These are phyloP conservation scores for Microcebus jonahi DNA, from an alignment of 2,113 vertebrate genomes.

Conservation along the genomic window DNA sequence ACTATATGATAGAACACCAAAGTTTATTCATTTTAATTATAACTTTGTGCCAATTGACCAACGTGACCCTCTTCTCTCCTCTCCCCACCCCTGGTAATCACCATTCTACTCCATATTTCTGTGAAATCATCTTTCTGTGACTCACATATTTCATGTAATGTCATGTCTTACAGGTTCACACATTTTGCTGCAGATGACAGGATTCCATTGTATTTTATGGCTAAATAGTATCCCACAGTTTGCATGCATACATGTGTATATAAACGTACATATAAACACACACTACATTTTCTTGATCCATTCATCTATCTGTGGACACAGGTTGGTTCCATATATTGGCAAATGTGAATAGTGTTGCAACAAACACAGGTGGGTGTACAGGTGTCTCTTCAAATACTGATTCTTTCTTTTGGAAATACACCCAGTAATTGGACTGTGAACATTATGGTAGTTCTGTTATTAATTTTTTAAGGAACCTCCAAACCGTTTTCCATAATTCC, in stretches of 20 bases:
- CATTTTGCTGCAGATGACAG: neutral
- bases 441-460: neutral
- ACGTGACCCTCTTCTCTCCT: neutral
- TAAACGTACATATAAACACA: too few relatives aligned
- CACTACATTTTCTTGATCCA: neutral
- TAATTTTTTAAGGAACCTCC: neutral
- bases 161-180: neutral
- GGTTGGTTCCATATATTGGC: neutral
- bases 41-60: neutral
- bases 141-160: neutral
- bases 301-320: neutral
- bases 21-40: neutral
- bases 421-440: neutral
- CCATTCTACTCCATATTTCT: neutral
- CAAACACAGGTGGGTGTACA: neutral
- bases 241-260: too few relatives aligned
- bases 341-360: neutral
- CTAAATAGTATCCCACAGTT: neutral
- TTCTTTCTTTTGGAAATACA: neutral
- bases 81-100: neutral
- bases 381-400: neutral
- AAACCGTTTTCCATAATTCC: neutral
- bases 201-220: neutral
- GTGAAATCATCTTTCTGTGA: neutral
- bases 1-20: neutral